Evolutionary conservation across 2,113 vertebrate species (phyloP).

Genomic region (Megaceryle torquata): DNA sequence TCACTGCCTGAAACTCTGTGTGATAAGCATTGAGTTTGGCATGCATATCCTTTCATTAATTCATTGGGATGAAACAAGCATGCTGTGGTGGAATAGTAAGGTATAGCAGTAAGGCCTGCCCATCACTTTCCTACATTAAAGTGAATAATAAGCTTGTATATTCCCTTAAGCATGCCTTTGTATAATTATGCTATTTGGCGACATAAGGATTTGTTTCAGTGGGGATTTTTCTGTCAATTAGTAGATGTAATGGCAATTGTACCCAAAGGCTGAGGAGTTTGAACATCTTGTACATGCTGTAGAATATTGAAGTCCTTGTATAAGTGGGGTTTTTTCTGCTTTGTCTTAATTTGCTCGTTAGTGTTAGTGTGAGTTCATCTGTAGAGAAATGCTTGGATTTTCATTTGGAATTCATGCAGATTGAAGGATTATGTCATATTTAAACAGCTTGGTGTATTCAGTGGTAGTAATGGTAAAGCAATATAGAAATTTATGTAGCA

Average conservation of each 20-base stretch:
- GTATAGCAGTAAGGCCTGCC: neutral
- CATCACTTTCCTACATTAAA: neutral
- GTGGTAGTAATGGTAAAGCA: neutral
- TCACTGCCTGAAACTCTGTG: accelerated
- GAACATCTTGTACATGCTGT: neutral
- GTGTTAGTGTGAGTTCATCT: neutral
- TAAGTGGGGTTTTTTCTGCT: neutral
- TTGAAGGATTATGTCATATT: neutral
- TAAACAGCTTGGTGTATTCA: neutral
- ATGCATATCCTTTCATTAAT: neutral
- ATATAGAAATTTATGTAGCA: neutral
- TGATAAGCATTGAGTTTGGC: neutral
- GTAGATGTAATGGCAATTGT: neutral
- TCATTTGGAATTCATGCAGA: neutral
- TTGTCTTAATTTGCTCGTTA: neutral
- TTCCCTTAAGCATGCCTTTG: neutral
- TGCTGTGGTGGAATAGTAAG: neutral
- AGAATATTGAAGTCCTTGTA: neutral
- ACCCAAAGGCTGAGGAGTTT: neutral
- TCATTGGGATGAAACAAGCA: neutral
- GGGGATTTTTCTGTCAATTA: neutral
- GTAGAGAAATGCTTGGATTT: neutral
- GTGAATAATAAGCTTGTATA: neutral
- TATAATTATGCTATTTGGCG: neutral
- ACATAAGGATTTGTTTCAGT: neutral